phyloP scores from a whole-genome alignment of 2,888 invertebrate genomes.

The Lithosia quadra region DNA sequence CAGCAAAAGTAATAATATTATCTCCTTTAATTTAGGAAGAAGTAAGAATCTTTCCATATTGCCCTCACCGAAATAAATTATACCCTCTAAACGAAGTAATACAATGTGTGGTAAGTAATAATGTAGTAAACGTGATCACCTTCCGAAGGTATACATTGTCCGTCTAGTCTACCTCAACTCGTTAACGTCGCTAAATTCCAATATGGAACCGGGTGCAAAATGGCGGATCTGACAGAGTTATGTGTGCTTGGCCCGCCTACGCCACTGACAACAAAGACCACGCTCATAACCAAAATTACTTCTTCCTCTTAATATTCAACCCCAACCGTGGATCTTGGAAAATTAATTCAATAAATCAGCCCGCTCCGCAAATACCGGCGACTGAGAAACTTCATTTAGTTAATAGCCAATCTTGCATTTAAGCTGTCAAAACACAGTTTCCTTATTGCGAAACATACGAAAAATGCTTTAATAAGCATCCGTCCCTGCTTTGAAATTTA shows the following conservation, averaged over 20 bases:
- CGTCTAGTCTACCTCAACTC: slow-evolving; percentile 56
- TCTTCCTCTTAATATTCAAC: slow-evolving; percentile 79
- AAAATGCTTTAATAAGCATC: slow-evolving; percentile 33
- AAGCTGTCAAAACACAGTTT: slow-evolving; percentile 51
- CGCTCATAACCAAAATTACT: slow-evolving; percentile 78
- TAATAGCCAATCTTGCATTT: slow-evolving; percentile 66
- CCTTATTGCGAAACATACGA: slow-evolving; percentile 1
- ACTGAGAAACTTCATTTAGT: slow-evolving; percentile 69
- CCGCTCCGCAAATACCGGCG: slow-evolving; percentile 69
- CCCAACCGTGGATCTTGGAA: slow-evolving; percentile 74
- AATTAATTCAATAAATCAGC: slow-evolving; percentile 84
- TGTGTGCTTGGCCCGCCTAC: slow-evolving; percentile 60
- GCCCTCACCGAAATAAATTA: neutral
- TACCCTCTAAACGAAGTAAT: neutral
- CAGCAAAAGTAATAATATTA: too few species aligned
- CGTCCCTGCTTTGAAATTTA: neutral
- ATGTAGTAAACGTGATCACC: slow-evolving; percentile 2
- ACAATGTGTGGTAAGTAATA: neutral
- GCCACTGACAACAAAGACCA: slow-evolving; percentile 74
- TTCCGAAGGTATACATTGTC: slow-evolving; percentile 19
- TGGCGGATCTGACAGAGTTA: slow-evolving; percentile 67
- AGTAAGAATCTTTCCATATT: neutral
- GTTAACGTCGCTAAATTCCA: slow-evolving; percentile 64
- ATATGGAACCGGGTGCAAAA: slow-evolving; percentile 57
- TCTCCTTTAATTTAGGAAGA: neutral